phyloP scores from a whole-genome alignment of 2,888 invertebrate species.

The Drosophila mimetica region DNA sequence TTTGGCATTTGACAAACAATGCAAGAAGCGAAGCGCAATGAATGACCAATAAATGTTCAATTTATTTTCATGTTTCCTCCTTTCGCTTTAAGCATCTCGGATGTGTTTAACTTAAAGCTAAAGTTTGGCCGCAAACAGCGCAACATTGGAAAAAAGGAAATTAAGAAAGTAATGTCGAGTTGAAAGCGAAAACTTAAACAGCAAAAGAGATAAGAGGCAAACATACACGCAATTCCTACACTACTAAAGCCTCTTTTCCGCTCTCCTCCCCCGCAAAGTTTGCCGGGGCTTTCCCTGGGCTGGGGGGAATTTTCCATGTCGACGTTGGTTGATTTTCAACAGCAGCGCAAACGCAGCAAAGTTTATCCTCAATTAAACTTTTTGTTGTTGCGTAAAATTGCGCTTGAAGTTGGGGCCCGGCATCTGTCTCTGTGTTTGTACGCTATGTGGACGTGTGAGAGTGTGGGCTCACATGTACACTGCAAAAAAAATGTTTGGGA shows the following conservation, averaged over 20 bases:
- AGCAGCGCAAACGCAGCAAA: conserved; percentile 74
- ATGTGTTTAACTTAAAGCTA: conserved; percentile 41
- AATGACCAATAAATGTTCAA: conserved; percentile 62
- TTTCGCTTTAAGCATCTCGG: background rate
- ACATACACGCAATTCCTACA: conserved; percentile 45
- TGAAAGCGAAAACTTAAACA: conserved; percentile 71
- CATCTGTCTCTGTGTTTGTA: conserved; percentile 25
- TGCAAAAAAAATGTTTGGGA: too few species aligned
- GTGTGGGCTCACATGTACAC: conserved; percentile 14
- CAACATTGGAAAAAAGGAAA: conserved; percentile 30
- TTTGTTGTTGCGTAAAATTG: conserved; percentile 76
- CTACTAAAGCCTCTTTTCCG: conserved; percentile 23
- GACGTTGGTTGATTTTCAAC: conserved; percentile 66
- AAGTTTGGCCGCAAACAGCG: conserved; percentile 24
- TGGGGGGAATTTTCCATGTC: conserved; percentile 53
- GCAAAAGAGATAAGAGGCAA: conserved; percentile 62
- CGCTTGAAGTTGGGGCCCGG: conserved; percentile 55
- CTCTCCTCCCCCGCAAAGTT: conserved; percentile 4
- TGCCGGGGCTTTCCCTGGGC: conserved; percentile 20
- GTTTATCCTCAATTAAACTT: conserved; percentile 77
- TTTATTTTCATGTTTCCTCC: conserved; percentile 31
- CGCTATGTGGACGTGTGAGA: background rate
- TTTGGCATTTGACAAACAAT: conserved; percentile 64
- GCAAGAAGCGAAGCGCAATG: conserved; percentile 24
- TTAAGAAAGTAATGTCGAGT: conserved; percentile 48